A percentile compares a stretch with the other conserved stretches of the same genome.
phyloP scores from a whole-genome alignment of 2,797 vertebrate genomes.

The Rhynchonycteris naso region DNA sequence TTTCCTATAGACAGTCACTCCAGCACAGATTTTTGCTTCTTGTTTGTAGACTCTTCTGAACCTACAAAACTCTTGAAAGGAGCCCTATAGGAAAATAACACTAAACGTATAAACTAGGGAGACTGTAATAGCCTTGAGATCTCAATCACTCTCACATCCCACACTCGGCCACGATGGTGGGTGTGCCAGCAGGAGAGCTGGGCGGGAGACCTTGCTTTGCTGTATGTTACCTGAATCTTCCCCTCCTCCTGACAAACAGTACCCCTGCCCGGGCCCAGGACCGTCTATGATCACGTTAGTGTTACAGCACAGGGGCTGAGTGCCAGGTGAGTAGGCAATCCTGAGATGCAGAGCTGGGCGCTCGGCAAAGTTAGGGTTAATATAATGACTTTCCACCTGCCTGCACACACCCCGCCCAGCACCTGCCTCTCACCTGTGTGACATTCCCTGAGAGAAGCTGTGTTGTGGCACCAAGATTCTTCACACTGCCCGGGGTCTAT shows the following conservation, averaged over 20 bases:
- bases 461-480: background rate
- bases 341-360: background rate
- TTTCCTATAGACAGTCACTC: too few species aligned
- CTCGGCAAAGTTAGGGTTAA: background rate
- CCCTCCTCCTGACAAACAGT: background rate
- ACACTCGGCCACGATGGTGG: background rate
- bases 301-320: background rate
- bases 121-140: background rate
- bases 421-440: constrained; percentile 54
- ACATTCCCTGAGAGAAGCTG: background rate
- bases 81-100: background rate
- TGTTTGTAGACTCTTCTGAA: background rate
- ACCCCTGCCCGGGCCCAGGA: too few species aligned
- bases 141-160: background rate
- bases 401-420: rapidly evolving
- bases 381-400: background rate
- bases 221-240: background rate
- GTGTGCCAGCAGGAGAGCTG: background rate
- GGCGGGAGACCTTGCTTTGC: background rate
- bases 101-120: background rate
- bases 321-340: background rate
- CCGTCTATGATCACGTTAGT: background rate
- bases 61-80: background rate
- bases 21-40: background rate
- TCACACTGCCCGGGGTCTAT: background rate